Evolutionary conservation across 2,888 invertebrate genomes (phyloP).

Genomic region (Heterodera filipjevi): DNA sequence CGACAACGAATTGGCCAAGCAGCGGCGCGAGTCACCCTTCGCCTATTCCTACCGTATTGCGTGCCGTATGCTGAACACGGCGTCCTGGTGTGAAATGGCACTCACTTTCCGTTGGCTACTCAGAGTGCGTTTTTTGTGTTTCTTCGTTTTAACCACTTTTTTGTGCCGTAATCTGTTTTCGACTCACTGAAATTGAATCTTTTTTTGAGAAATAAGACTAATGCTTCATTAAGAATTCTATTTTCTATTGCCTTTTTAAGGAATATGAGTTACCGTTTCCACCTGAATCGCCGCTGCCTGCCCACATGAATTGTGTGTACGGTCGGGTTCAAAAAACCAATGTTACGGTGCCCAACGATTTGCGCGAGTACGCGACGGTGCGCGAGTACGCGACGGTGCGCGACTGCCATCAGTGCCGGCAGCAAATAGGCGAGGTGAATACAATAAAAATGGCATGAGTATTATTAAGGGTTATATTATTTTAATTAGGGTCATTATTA

Average conservation of each 20-base stretch:
- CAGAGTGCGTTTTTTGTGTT: background rate
- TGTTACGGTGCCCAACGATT: slow-evolving; percentile 45
- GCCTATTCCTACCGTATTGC: slow-evolving; percentile 80
- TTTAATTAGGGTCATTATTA: too few species aligned
- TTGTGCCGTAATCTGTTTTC: background rate
- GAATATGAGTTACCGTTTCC: slow-evolving; percentile 53
- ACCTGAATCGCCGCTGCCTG: slow-evolving; percentile 43
- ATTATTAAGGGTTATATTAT: too few species aligned
- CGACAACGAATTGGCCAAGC: slow-evolving; percentile 70
- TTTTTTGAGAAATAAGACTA: too few species aligned
- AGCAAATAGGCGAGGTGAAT: slow-evolving; percentile 38
- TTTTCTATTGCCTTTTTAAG: slow-evolving; percentile 25
- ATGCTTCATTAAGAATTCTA: too few species aligned
- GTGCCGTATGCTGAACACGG: slow-evolving; percentile 79
- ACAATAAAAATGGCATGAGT: background rate
- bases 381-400: slow-evolving; percentile 47
- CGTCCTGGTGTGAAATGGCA: slow-evolving; percentile 86
- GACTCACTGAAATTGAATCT: too few species aligned
- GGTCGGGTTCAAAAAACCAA: slow-evolving; percentile 55
- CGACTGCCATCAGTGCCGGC: slow-evolving; percentile 50
- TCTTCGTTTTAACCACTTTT: background rate
- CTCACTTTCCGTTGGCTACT: slow-evolving; percentile 82
- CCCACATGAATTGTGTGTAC: slow-evolving; percentile 48
- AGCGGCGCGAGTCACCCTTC: slow-evolving; percentile 74
- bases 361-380: slow-evolving; percentile 47